Conservation (phyloP, 2,888 invertebrate species). For the Spodoptera picta region DNA sequence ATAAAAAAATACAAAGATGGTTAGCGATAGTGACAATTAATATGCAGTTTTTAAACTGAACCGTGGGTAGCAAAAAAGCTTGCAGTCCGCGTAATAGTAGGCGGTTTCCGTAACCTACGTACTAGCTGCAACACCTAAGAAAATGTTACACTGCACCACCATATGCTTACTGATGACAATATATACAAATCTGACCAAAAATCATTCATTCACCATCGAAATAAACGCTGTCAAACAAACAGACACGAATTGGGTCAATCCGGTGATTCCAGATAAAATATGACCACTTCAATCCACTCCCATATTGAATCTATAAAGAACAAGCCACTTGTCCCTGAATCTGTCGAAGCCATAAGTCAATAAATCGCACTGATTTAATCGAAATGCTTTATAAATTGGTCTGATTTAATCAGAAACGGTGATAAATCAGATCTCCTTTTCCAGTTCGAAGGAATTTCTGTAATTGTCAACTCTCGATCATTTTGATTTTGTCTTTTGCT, state of each 20-base stretch:
- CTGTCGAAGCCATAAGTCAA: constrained; percentile 45
- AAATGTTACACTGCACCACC: too few species aligned
- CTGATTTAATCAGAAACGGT: constrained; percentile 23
- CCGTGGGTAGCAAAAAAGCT: too few species aligned
- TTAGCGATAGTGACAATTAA: too few species aligned
- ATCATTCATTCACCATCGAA: not conserved
- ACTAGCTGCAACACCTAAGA: too few species aligned
- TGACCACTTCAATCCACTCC: constrained; percentile 24
- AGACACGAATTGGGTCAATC: constrained; percentile 23
- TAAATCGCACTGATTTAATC: constrained; percentile 46
- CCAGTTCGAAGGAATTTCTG: constrained; percentile 1
- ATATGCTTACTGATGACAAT: too few species aligned
- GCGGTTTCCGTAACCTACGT: too few species aligned
- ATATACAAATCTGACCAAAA: too few species aligned
- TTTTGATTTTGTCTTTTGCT: constrained; percentile 14
- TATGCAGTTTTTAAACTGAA: too few species aligned
- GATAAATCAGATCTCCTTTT: constrained; percentile 29
- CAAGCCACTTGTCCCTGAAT: constrained; percentile 29
- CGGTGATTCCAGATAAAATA: constrained; percentile 40
- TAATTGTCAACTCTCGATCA: constrained; percentile 4
- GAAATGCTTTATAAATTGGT: constrained; percentile 35
- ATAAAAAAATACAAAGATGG: too few species aligned
- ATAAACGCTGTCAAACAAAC: not conserved
- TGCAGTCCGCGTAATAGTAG: too few species aligned
- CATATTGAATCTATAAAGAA: constrained; percentile 28